phyloP scores from a whole-genome alignment of 2,888 invertebrate species.

The Parnassius smintheus region DNA sequence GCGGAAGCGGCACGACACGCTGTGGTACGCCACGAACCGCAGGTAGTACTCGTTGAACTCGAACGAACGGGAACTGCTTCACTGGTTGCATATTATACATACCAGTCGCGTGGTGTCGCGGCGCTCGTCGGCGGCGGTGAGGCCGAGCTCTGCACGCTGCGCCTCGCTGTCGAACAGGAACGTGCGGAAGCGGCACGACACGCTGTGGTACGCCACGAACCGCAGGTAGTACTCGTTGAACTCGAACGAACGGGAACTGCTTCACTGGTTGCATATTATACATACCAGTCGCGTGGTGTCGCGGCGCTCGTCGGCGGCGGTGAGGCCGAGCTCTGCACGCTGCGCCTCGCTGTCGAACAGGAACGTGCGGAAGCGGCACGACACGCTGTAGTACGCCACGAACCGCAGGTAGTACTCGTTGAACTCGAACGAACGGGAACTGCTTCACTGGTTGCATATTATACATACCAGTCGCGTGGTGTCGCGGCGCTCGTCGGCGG shows the following conservation, averaged over 20 bases:
- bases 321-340: slow-evolving; percentile 89
- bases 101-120: slow-evolving; percentile 74
- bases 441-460: slow-evolving; percentile 91
- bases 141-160: slow-evolving; percentile 86
- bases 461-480: slow-evolving; percentile 57
- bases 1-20: slow-evolving; percentile 96
- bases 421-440: slow-evolving; percentile 98
- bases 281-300: slow-evolving; percentile 67
- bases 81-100: too few species aligned
- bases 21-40: slow-evolving; percentile 97
- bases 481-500: slow-evolving; percentile 89
- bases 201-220: slow-evolving; percentile 85
- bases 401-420: slow-evolving; percentile 97
- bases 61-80: too few species aligned
- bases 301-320: slow-evolving; percentile 91
- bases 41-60: slow-evolving; percentile 99
- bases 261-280: too few species aligned
- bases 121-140: slow-evolving; percentile 92
- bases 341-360: too few species aligned
- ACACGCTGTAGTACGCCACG: slow-evolving; percentile 80
- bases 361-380: neutral
- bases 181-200: neutral
- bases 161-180: too few species aligned
- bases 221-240: slow-evolving; percentile 96
- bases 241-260: too few species aligned